phyloP scores from a whole-genome alignment of 2,888 invertebrate species.

The Meiosimyza decipiens region DNA sequence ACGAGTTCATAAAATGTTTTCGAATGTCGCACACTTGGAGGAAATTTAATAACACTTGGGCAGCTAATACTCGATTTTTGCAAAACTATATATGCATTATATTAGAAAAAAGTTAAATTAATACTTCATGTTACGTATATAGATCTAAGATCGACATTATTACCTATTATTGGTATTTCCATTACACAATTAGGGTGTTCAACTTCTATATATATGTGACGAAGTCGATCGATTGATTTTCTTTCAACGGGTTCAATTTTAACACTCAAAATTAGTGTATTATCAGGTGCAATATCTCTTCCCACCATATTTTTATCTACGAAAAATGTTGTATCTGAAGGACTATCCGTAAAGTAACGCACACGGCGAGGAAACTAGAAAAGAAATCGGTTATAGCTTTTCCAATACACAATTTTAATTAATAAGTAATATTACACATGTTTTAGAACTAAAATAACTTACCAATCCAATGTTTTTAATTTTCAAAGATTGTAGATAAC shows the following conservation, averaged over 20 bases:
- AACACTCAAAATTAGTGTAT: constrained; percentile 47
- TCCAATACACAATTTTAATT: neutral
- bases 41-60: constrained; percentile 42
- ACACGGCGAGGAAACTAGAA: constrained; percentile 53
- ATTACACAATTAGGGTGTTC: constrained; percentile 57
- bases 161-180: constrained; percentile 58
- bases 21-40: constrained; percentile 45
- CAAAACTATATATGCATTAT: neutral
- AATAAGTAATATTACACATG: no score
- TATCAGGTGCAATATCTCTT: constrained; percentile 51
- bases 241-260: constrained; percentile 42
- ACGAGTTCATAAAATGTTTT: constrained; percentile 52
- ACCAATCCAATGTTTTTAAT: constrained; percentile 45
- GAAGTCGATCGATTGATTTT: constrained; percentile 48
- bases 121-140: no score
- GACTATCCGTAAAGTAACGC: constrained; percentile 50
- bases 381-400: neutral
- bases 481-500: constrained; percentile 39
- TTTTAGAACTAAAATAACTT: constrained; percentile 20
- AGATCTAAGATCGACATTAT: neutral
- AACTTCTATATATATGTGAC: constrained; percentile 51
- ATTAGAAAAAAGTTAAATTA: no score
- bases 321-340: constrained; percentile 45
- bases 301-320: constrained; percentile 39
- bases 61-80: constrained; percentile 7